Evolutionary conservation across 2,888 invertebrate species (phyloP), one percentile per base, ranked within the genome.

Genomic region (Drosophila heteroneura): DNA sequence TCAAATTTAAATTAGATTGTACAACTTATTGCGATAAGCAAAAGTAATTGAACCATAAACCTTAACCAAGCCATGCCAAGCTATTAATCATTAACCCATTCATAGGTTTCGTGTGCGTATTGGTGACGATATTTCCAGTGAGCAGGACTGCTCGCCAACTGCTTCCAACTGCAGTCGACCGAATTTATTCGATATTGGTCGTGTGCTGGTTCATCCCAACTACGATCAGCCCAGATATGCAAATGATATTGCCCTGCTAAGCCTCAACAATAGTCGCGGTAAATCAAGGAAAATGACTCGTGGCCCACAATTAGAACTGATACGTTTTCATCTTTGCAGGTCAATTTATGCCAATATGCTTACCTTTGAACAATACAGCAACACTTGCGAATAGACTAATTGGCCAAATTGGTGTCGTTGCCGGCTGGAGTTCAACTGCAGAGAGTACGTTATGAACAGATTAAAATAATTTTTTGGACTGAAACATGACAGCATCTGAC

Each of bases 401-500:
- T 12, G 94, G 94, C 6, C 92, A 92, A 78, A 93, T 94, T 82
- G 95, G 95, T 79, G 94, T 95, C 59, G 96, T 96, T 1, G 96
- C 96, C 7, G 97, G 97, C 0, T 97, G 97, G 97, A 97, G 97
- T 35, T 94, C 95, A 82, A 96, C 95, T 49, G 95, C 96, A 92
- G 92, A 92, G 63, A 94, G 95, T 94, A 93, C 94, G 76, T 69
- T 16, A 35, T 26, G 5, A 35, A 49, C 26, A 56, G 32, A 59
- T 37, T 26, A 33, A 59, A 57, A 39, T 60, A 41, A 59, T 28
- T 26, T 61, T 58, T 58, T 47, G 5, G 26, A 70, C 35, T 64
- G 41, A 71, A 28, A 16, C 4, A 47, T 19, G 54, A 47, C 37
- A 35, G 19, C 22, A 53, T 22, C 26, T 26, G 22, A 39, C 44